A percentile compares a stretch with the other conserved stretches of the same genome.
These are phyloP conservation scores for Engystomops pustulosus DNA, from an alignment of 2,113 vertebrate genomes.

Conservation along the genomic window DNA sequence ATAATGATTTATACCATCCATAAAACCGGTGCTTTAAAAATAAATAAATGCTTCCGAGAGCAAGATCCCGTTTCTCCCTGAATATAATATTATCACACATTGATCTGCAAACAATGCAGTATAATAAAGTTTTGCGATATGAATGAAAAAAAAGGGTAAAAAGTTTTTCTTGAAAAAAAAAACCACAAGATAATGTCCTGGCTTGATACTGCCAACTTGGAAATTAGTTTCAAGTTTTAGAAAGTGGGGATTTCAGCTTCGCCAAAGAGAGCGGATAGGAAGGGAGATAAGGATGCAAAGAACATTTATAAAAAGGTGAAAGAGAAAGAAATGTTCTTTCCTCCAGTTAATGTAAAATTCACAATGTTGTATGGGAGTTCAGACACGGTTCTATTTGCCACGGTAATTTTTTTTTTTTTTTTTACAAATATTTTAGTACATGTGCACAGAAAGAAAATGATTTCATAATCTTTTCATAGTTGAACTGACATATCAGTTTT, in stretches of 20 bases:
- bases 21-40: constrained; percentile 33
- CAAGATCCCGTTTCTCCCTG: not conserved
- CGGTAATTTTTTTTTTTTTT: not conserved
- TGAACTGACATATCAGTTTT: not conserved
- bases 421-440: too few species aligned
- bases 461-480: not conserved
- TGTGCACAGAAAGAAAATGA: not conserved
- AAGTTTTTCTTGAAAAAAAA: not conserved
- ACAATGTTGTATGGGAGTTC: constrained; percentile 1
- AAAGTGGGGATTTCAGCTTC: not conserved
- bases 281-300: constrained; percentile 31
- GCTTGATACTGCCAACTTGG: constrained; percentile 32
- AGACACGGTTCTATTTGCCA: constrained; percentile 3
- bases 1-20: constrained; percentile 37
- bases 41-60: not conserved
- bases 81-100: constrained; percentile 14
- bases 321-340: constrained; percentile 17
- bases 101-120: constrained; percentile 35
- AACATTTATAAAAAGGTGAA: constrained; percentile 23
- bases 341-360: constrained; percentile 20
- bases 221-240: constrained; percentile 52
- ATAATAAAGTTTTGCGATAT: constrained; percentile 37
- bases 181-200: not conserved
- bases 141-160: not conserved
- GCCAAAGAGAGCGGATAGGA: constrained; percentile 24